phyloP scores from a whole-genome alignment of 2,797 vertebrate species.

The Spatula clypeata region DNA sequence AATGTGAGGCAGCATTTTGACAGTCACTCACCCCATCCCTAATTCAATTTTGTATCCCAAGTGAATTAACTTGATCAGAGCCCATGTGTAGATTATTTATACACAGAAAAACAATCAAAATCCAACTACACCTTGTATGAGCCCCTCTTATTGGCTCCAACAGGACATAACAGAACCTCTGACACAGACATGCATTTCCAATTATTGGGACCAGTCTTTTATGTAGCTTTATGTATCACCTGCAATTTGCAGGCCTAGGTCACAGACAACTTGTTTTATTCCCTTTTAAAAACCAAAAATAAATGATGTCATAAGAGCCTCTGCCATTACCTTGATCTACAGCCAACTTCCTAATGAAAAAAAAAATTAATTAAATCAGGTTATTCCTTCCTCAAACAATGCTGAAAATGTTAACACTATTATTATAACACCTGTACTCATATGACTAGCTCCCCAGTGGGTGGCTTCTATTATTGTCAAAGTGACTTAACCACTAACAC shows the following conservation, averaged over 20 bases:
- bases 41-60: background rate
- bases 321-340: background rate
- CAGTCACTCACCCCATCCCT: background rate
- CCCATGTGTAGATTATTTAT: background rate
- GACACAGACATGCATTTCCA: background rate
- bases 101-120: background rate
- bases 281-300: background rate
- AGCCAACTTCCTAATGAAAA: background rate
- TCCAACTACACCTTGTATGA: background rate
- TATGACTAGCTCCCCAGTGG: conserved; percentile 13
- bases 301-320: background rate
- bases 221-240: background rate
- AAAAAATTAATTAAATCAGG: background rate
- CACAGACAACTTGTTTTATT: background rate
- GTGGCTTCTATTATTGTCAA: conserved; percentile 67
- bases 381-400: conserved; percentile 32
- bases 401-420: conserved; percentile 8
- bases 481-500: conserved; percentile 66
- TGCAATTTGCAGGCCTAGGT: background rate
- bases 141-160: background rate
- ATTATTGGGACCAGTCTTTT: background rate
- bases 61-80: conserved; percentile 27
- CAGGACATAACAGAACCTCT: background rate
- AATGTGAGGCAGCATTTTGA: background rate
- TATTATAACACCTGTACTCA: conserved; percentile 36